These are phyloP conservation scores for Lerista edwardsae DNA, from an alignment of 2,797 vertebrate species.

Conservation along the genomic window DNA sequence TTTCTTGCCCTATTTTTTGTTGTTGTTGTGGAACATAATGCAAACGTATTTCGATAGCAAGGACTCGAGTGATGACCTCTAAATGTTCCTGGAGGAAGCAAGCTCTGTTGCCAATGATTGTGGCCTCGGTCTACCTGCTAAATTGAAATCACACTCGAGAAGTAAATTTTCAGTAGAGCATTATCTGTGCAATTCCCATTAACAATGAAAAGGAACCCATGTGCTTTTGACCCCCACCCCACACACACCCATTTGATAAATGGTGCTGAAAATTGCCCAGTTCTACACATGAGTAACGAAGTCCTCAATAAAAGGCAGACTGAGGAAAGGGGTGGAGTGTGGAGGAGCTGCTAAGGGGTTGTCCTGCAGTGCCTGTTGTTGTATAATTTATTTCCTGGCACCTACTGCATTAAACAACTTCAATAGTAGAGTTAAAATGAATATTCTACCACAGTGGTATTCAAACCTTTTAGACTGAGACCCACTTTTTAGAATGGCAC, in stretches of 20 bases:
- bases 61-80: neutral
- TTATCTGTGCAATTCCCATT: neutral
- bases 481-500: no score
- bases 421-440: no score
- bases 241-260: neutral
- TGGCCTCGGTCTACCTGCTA: neutral
- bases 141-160: constrained; percentile 23
- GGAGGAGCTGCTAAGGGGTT: neutral
- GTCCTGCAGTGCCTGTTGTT: neutral
- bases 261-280: neutral
- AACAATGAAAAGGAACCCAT: neutral
- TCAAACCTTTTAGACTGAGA: no score
- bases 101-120: neutral
- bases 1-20: constrained; percentile 53
- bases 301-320: neutral
- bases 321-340: neutral
- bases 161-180: constrained; percentile 30
- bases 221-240: neutral
- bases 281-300: constrained; percentile 6
- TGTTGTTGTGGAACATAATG: constrained; percentile 29
- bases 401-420: neutral
- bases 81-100: constrained; percentile 3
- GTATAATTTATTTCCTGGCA: neutral
- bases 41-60: neutral
- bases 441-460: neutral